phyloP scores from a whole-genome alignment of 2,888 invertebrate genomes.

The Agrochola litura region DNA sequence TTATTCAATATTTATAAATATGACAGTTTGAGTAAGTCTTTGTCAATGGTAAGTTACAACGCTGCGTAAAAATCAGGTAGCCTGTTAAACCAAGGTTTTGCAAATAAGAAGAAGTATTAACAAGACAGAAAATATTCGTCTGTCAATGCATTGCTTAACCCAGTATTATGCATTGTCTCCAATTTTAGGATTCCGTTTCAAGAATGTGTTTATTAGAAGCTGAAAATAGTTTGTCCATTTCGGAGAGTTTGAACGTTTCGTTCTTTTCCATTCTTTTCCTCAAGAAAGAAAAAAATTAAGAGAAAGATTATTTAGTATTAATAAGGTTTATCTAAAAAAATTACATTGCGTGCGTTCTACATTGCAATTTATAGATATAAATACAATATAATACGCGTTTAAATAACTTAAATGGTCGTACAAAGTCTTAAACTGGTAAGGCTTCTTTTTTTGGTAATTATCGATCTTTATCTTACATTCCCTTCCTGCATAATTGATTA shows the following conservation, averaged over 20 bases:
- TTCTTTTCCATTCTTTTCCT: background rate
- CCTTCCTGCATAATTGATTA: constrained; percentile 56
- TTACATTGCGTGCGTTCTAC: background rate
- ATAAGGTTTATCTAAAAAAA: background rate
- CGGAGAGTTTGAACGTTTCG: too few relatives aligned
- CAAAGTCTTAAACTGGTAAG: constrained; percentile 22
- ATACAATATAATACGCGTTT: background rate
- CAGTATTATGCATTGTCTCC: constrained; percentile 33
- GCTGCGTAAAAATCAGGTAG: background rate
- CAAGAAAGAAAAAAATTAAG: too few relatives aligned
- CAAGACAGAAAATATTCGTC: constrained; percentile 22
- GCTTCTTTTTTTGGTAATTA: constrained; percentile 42
- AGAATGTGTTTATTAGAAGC: background rate
- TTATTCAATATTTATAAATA: background rate
- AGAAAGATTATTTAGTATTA: background rate
- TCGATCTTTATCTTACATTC: constrained; percentile 38
- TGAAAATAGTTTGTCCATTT: background rate
- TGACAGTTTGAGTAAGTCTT: too few relatives aligned
- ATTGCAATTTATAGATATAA: background rate
- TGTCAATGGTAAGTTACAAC: background rate
- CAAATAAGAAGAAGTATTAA: constrained; percentile 2
- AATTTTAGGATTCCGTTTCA: constrained; percentile 35
- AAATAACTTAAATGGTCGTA: background rate
- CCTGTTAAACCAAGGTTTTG: background rate
- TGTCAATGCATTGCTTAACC: constrained; percentile 20